phyloP scores from a whole-genome alignment of 2,888 invertebrate genomes.

The Lacanobia wlatinum region DNA sequence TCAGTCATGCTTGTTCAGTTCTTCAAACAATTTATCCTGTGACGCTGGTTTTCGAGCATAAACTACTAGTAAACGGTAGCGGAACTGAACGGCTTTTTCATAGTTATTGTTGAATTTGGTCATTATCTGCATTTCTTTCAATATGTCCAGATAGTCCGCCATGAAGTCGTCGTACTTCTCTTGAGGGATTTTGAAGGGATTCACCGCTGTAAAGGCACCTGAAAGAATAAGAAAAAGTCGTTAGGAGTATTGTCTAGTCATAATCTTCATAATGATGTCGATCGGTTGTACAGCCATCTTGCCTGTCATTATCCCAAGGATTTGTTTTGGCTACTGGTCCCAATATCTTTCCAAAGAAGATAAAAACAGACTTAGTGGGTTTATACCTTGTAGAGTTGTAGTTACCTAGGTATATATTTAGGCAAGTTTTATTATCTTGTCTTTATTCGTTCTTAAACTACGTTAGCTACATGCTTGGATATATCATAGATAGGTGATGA shows the following conservation, averaged over 20 bases:
- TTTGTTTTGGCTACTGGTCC: background rate
- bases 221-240: constrained; percentile 65
- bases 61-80: constrained; percentile 45
- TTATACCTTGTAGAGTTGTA: background rate
- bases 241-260: too few relatives aligned
- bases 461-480: background rate
- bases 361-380: background rate
- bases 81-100: constrained; percentile 33
- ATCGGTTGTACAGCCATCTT: background rate
- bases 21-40: constrained; percentile 35
- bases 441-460: background rate
- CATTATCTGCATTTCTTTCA: constrained; percentile 83
- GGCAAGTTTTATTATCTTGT: background rate
- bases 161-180: constrained; percentile 71
- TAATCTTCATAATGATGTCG: too few relatives aligned
- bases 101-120: constrained; percentile 46
- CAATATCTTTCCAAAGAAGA: background rate
- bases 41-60: constrained; percentile 55
- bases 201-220: constrained; percentile 92
- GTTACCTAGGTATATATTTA: background rate
- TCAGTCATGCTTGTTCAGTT: constrained; percentile 25
- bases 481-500: too few relatives aligned
- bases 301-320: background rate
- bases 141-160: constrained; percentile 88
- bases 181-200: constrained; percentile 74